Conservation (phyloP, 2,797 vertebrate species). For the Anableps anableps region DNA sequence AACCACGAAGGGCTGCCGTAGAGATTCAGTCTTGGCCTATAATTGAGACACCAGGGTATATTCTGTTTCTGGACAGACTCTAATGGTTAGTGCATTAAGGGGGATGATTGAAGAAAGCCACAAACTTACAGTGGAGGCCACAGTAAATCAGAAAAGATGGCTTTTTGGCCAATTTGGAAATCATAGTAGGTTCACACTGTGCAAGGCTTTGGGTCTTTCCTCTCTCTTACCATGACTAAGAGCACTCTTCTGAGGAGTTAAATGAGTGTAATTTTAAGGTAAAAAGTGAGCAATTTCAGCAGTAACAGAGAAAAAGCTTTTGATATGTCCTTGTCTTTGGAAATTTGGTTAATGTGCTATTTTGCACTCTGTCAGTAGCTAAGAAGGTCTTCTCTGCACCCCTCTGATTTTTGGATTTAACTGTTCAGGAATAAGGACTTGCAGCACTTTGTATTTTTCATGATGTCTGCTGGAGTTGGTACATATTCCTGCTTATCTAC, state of each 20-base stretch:
- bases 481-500: not conserved
- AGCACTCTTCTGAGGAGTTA: constrained; percentile 68
- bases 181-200: constrained; percentile 57
- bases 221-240: constrained; percentile 58
- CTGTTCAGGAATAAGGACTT: constrained; percentile 20
- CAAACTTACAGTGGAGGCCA: constrained; percentile 70
- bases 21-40: constrained; percentile 72
- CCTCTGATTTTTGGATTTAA: constrained; percentile 41
- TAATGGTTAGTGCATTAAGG: constrained; percentile 81
- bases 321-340: constrained; percentile 59
- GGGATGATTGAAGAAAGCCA: constrained; percentile 80
- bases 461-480: constrained; percentile 29
- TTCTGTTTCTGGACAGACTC: constrained; percentile 75
- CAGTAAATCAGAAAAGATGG: constrained; percentile 74
- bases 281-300: constrained; percentile 59
- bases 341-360: constrained; percentile 55
- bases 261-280: constrained; percentile 72
- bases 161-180: constrained; percentile 75
- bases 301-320: constrained; percentile 59
- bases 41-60: constrained; percentile 82
- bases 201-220: constrained; percentile 52
- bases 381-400: constrained; percentile 23
- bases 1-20: constrained; percentile 60
- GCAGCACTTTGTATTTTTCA: constrained; percentile 25
- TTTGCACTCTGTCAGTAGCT: constrained; percentile 23